Conservation (phyloP, 2,888 invertebrate species). For the Metalampra italica region DNA sequence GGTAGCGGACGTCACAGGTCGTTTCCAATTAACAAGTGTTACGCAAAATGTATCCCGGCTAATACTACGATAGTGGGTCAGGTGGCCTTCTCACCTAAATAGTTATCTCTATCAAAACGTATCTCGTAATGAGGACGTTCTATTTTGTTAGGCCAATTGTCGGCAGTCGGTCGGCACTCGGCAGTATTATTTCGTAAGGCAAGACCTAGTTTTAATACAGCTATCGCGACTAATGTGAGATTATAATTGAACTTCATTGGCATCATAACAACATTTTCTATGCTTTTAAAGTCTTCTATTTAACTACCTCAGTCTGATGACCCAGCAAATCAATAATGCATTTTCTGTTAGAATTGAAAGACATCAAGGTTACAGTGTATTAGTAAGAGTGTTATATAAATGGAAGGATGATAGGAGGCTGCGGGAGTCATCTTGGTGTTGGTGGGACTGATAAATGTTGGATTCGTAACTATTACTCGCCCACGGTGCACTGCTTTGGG, state of each 20-base stretch:
- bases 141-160: conserved; percentile 7
- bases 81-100: conserved; percentile 35
- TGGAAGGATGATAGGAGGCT: background rate
- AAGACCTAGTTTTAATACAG: background rate
- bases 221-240: no score
- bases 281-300: no score
- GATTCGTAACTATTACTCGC: background rate
- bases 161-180: no score
- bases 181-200: background rate
- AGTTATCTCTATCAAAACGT: conserved; percentile 11
- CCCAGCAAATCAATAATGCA: no score
- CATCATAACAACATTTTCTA: no score
- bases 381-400: background rate
- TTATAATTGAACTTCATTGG: no score
- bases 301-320: no score
- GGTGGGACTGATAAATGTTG: background rate
- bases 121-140: conserved; percentile 7
- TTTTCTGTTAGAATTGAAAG: no score
- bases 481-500: background rate
- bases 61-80: conserved; percentile 37
- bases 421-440: background rate
- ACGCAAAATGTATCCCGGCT: conserved; percentile 42
- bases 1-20: conserved; percentile 41
- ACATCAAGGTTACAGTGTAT: no score
- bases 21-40: conserved; percentile 46